Evolutionary conservation across 2,113 vertebrate genomes (phyloP), one percentile per base, ranked within the genome.

Genomic region (Cyprinodon tularosa): DNA sequence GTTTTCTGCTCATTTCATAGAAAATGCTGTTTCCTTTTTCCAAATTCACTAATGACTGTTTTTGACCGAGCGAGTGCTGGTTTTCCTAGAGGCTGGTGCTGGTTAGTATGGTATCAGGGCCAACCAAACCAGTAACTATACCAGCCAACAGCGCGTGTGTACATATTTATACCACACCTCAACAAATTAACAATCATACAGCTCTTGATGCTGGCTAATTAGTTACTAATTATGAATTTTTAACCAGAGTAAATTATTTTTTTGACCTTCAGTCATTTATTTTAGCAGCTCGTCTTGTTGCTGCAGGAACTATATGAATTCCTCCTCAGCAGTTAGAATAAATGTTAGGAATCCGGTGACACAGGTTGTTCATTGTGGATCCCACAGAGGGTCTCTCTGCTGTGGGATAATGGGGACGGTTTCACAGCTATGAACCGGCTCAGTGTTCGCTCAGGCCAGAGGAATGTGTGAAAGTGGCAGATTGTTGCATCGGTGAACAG

Each of bases 381-480:
- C 71, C 74, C 59, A 67, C 14, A 78, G 72, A 75, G 65, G 66
- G 75, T 10, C 78, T 66, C 65, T 71, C 48, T 86, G 72, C 82
- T 6, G 12, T 5, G 48, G 70, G 67, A 83, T 84, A 78, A 83
- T 82, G 78, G 72, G 75, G 44, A 57, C 62, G 74, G 77, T 82
- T 84, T 79, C 78, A 76, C 84, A 72, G 81, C 82, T 71, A 37
- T 71, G 78, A 80, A 77, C 67, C 62, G 75, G n/a, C 62, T 75
- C 72, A 61, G 78, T 68, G 83, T 87, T 81, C 62, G 59, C 74
- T 22, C 50, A 73, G 39, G 39, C 50, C 63, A 59, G 7, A 44
- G 88, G 84, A 88, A 85, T 83, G 83, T 83, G 82, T 91, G 79
- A 86, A 83, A 80, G 83, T 59, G 57, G 81, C 82, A 69, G 73